Evolutionary conservation across 2,888 invertebrate genomes (phyloP).

Genomic region (Perithous albicinctus): DNA sequence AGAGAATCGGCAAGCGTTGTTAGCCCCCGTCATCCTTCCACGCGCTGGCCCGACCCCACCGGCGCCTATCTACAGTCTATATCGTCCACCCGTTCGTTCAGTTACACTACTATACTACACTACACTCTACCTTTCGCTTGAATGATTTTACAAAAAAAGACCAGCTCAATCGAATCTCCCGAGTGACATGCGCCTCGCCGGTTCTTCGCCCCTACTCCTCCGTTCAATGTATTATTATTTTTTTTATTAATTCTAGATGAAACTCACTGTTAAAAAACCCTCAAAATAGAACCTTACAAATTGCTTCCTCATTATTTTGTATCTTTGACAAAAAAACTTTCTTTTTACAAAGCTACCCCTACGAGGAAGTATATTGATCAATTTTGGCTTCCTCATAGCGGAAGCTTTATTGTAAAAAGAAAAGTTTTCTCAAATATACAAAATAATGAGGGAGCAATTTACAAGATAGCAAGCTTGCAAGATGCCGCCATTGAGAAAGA

Average conservation of each 20-base stretch:
- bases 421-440: too few species aligned
- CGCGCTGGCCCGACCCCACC: constrained; percentile 13
- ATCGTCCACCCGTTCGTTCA: constrained; percentile 41
- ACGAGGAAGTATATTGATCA: too few species aligned
- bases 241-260: background rate
- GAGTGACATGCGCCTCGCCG: constrained; percentile 6
- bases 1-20: constrained; percentile 52
- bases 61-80: constrained; percentile 8
- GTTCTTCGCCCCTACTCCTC: background rate
- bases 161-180: constrained; percentile 48
- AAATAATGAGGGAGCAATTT: too few species aligned
- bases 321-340: too few species aligned
- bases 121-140: constrained; percentile 43
- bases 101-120: constrained; percentile 43
- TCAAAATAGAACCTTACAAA: too few species aligned
- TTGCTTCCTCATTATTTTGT: too few species aligned
- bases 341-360: too few species aligned
- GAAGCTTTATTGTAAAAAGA: too few species aligned
- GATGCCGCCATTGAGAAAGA: too few species aligned
- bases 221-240: background rate
- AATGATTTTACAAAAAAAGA: constrained; percentile 56
- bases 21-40: constrained; percentile 5
- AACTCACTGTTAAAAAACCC: too few species aligned
- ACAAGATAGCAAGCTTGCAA: too few species aligned
- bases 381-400: too few species aligned